Evolutionary conservation across 2,888 invertebrate genomes (phyloP), one percentile per base, ranked within the genome.

Genomic region (Exocentrus adspersus): DNA sequence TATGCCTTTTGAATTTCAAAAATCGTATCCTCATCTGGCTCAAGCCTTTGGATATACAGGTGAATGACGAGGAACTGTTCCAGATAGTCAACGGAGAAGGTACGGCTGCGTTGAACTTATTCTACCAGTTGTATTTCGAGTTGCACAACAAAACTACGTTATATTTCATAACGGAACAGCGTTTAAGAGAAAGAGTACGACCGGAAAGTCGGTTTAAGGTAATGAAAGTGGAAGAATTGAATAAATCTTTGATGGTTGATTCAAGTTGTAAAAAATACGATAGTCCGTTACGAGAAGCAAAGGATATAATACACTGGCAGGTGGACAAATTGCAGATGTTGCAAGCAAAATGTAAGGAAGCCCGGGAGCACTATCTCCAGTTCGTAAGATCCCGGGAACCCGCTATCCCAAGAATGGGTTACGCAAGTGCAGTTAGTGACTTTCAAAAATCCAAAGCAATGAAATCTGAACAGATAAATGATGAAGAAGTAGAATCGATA

Each of bases 91-190:
- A 83, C 58, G 86, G 85, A 0, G 84, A 81, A 62, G 85, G 86
- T 2, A 83, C 85, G 6, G 78, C 85, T 0, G 79, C 87, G 4
- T 79, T 88, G 2, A 84, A 86, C 24, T 73, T 90, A 1, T 87
- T 89, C 75, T 89, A 89, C 78, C 86, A 87, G 77, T 78, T 90
- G 2, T 89, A 87, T 74, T 80, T 89, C 6, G 84, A 84, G 65
- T 80, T 90, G 51, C 87, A 89, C 69, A 86, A 85, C 74, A 87
- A 85, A 76, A 86, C 87, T 84, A 68, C 64, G 20, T 41, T 75
- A 14, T 66, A 67, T 24, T 71, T 72, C 48, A 32, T 75, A 10
- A 30, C 69, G 1, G 48, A 71, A 9, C 65, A 70, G 52, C 65
- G 66, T 16, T 14, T 72, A n/a, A 64, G 61, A 20, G 60, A 66